Evolutionary conservation across 2,113 vertebrate genomes (phyloP), one percentile per base, ranked within the genome.

Genomic region (Dasyurus viverrinus): DNA sequence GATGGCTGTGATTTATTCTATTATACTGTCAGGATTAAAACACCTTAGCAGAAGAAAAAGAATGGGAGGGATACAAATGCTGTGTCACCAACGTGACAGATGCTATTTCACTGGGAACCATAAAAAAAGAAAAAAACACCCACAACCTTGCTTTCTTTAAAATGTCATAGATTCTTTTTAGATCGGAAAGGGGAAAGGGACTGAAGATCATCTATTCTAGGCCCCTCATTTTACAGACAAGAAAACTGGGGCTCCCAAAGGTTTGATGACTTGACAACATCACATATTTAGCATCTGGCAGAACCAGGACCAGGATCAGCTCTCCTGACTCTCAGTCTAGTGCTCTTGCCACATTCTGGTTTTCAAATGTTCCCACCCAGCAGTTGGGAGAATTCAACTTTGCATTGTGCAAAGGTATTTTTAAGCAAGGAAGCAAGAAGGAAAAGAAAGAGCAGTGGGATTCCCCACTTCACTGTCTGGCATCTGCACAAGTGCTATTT

Each of bases 21-120:
- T 98, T 98, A 97, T 95, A 97, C 96, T 98, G 98, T 98, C 98
- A 98, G 96, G 95, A 97, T 97, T 98, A 96, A 97, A 97, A 97
- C 98, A 98, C 97, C 98, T 98, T 97, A 94, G 97, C 95, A 26
- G 91, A 91, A 95, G 95, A 96, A 95, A 97, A 97, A 95, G 95
- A 96, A 98, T 97, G 92, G 95, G 95, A 54, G 52, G 94, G 96
- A 94, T 91, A 96, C 93, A 95, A 94, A 95, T 96, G 94, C 68
- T 76, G 94, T 96, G 97, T 96, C 96, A 95, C 24, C 42, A 90
- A 96, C 91, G 92, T 97, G 97, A 97, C 98, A 97, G 95, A 95
- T 94, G 96, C 91, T 93, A 55, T 97, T 95, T 96, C 97, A 96
- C 90, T 96, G 95, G 94, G 94, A 94, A 76, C 55, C 25, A 36